These are phyloP conservation scores for Lutjanus campechanus DNA, from an alignment of 2,797 vertebrate genomes.

Conservation along the genomic window DNA sequence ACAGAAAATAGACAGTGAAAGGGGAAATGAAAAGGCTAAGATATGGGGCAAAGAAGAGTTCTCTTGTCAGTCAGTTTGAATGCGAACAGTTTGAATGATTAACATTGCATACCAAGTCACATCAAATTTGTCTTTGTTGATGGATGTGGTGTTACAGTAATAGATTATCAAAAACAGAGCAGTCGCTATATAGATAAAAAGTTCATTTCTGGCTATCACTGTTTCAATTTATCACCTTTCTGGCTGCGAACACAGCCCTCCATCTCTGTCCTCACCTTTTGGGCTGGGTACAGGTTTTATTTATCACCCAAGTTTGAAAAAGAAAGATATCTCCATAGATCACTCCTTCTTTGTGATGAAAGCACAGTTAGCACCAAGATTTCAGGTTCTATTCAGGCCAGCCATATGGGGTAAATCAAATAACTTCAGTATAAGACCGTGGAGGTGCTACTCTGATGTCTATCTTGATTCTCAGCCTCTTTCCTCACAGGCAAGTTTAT, in stretches of 20 bases:
- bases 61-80: not conserved
- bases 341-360: constrained; percentile 56
- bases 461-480: constrained; percentile 52
- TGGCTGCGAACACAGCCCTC: constrained; percentile 51
- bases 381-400: constrained; percentile 10
- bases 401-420: constrained; percentile 66
- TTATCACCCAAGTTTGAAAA: constrained; percentile 62
- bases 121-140: constrained; percentile 38
- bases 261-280: constrained; percentile 68
- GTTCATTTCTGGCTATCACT: constrained; percentile 63
- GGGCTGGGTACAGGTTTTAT: constrained; percentile 68
- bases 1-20: not conserved
- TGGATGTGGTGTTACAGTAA: constrained; percentile 20
- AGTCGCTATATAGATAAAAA: constrained; percentile 44
- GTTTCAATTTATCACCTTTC: constrained; percentile 55
- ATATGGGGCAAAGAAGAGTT: not conserved
- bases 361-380: constrained; percentile 49
- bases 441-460: constrained; percentile 42
- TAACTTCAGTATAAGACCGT: constrained; percentile 47
- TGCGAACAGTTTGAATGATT: constrained; percentile 35
- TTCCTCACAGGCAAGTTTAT: constrained; percentile 61
- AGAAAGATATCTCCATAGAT: constrained; percentile 59
- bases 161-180: constrained; percentile 52
- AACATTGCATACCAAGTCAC: constrained; percentile 6
- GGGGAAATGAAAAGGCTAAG: not conserved